Conservation (phyloP, 2,888 invertebrate species). For the Apodemia mormo region DNA sequence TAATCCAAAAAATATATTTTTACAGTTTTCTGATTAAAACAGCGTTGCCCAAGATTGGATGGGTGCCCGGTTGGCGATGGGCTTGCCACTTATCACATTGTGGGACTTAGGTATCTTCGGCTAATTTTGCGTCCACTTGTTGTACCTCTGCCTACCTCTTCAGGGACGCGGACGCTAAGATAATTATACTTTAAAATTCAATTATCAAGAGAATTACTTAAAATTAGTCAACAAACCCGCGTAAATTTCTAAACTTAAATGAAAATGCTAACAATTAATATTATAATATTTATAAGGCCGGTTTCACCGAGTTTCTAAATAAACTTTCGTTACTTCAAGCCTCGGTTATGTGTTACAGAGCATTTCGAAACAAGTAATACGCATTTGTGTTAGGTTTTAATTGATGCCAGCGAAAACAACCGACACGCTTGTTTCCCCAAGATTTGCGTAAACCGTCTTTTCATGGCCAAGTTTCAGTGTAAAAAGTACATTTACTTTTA, state of each 20-base stretch:
- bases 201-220: too few species aligned
- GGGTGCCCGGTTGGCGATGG: too few species aligned
- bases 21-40: too few species aligned
- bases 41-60: too few species aligned
- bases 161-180: too few species aligned
- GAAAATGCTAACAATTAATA: neutral
- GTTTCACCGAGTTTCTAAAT: slow-evolving; percentile 13
- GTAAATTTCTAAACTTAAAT: neutral
- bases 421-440: slow-evolving; percentile 14
- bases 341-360: slow-evolving; percentile 18
- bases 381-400: slow-evolving; percentile 1
- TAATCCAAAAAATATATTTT: too few species aligned
- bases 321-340: slow-evolving; percentile 2
- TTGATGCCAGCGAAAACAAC: slow-evolving; percentile 7
- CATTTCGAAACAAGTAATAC: slow-evolving; percentile 22
- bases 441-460: slow-evolving; percentile 10
- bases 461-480: slow-evolving; percentile 5
- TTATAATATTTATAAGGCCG: slow-evolving; percentile 2
- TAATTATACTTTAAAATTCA: too few species aligned
- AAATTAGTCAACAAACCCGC: neutral
- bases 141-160: too few species aligned
- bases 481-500: slow-evolving; percentile 1
- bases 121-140: too few species aligned
- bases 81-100: too few species aligned
- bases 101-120: too few species aligned